phyloP scores from a whole-genome alignment of 2,888 invertebrate species.

The Limnephilus lunatus region DNA sequence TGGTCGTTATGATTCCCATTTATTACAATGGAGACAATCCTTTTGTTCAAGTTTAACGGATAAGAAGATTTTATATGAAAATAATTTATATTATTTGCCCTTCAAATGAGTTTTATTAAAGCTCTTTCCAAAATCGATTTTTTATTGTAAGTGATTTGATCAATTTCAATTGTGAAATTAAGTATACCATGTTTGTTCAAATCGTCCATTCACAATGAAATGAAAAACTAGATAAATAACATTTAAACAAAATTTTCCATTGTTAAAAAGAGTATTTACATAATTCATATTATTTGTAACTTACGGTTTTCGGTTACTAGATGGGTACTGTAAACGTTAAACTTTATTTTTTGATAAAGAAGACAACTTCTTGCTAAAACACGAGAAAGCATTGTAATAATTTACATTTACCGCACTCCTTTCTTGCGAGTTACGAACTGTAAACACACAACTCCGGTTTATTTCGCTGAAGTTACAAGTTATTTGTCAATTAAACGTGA shows the following conservation, averaged over 20 bases:
- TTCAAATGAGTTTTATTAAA: neutral
- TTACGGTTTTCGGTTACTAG: too few relatives aligned
- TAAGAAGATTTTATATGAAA: neutral
- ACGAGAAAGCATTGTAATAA: neutral
- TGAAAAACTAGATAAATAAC: too few relatives aligned
- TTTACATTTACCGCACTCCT: neutral
- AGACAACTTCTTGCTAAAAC: neutral
- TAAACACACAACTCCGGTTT: neutral
- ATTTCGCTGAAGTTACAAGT: neutral
- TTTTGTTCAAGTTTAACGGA: neutral
- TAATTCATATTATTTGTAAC: too few relatives aligned
- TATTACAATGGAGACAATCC: neutral
- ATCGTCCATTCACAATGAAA: too few relatives aligned
- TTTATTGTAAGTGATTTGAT: too few relatives aligned
- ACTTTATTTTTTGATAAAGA: neutral
- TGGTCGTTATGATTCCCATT: conserved; percentile 6
- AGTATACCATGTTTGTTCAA: too few relatives aligned
- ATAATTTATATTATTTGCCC: neutral
- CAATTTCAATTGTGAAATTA: too few relatives aligned
- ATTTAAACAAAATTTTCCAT: too few relatives aligned
- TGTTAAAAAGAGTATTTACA: neutral
- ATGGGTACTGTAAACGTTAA: too few relatives aligned
- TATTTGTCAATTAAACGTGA: neutral
- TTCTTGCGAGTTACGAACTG: neutral
- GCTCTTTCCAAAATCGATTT: neutral